These are phyloP conservation scores for Unio pictorum DNA, from an alignment of 2,888 invertebrate species.

Conservation along the genomic window DNA sequence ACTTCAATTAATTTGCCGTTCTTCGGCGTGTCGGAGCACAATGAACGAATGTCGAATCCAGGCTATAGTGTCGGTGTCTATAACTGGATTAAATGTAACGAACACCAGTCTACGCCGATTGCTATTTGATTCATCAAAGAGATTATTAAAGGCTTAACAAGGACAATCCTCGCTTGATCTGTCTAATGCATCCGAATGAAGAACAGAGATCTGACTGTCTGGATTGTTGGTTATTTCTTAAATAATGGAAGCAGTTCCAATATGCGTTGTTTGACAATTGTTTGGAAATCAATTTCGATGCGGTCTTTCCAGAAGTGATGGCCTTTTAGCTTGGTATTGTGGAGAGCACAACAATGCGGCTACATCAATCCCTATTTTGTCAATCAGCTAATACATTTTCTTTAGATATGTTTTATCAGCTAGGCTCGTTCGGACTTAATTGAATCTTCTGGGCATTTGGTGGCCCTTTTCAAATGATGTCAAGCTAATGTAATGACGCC, in stretches of 20 bases:
- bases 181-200: slow-evolving; percentile 32
- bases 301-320: slow-evolving; percentile 33
- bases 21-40: slow-evolving; percentile 3
- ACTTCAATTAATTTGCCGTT: slow-evolving; percentile 26
- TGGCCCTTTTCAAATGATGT: slow-evolving; percentile 33
- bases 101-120: slow-evolving; percentile 17
- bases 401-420: slow-evolving; percentile 23
- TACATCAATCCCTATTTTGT: slow-evolving; percentile 24
- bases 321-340: slow-evolving; percentile 33
- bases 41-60: slow-evolving; percentile 2
- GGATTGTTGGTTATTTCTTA: slow-evolving; percentile 19
- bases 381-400: slow-evolving; percentile 33
- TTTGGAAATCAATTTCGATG: slow-evolving; percentile 30
- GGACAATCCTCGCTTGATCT: slow-evolving; percentile 18
- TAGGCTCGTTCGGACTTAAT: slow-evolving; percentile 32
- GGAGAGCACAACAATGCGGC: slow-evolving; percentile 23
- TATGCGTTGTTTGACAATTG: slow-evolving; percentile 29
- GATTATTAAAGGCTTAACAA: slow-evolving; percentile 22
- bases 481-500: slow-evolving; percentile 13
- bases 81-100: slow-evolving; percentile 28
- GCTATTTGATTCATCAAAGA: slow-evolving; percentile 31
- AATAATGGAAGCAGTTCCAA: slow-evolving; percentile 32
- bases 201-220: slow-evolving; percentile 32
- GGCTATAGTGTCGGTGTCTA: slow-evolving; percentile 4
- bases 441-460: slow-evolving; percentile 41